Evolutionary conservation across 2,888 invertebrate species (phyloP), one percentile per base, ranked within the genome.

Genomic region (Chironomus riparius): DNA sequence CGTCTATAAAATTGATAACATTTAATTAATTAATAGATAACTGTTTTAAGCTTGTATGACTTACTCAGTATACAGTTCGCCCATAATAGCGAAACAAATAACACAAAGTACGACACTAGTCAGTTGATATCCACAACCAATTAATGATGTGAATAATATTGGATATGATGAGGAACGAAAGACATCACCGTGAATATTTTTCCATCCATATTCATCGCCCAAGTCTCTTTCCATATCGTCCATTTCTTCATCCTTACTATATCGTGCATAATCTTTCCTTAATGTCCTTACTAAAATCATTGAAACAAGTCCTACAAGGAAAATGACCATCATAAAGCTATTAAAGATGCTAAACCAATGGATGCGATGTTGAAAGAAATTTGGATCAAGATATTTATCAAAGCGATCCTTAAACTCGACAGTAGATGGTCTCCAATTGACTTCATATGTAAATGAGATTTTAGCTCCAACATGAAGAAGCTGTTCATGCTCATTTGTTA

Each of bases 281-380:
- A 99, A 86, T 0, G 99, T 99, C 79, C 99, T 88, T 95, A 99
- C 97, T 50, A 99, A 87, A 80, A 99, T 99, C 98, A 99, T 99
- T 48, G 96, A 95, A 5, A 98, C 98, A 77, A 99, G 87, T 10
- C 98, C 98, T 75, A 99, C 98, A 79, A 99, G 87, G 84, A 99
- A 99, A 80, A 99, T 98, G 0, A 99, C 98, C 98, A 99, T 99
- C 98, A 99, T 99, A 82, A 99, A 98, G 82, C 97, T 98, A 83
- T 99, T 99, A 85, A 99, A 99, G 80, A 99, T 99, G 82, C 98
- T 98, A 84, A 99, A 99, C 98, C 98, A 99, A 84, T 99, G 98
- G 80, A 98, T 98, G 89, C 97, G 85, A 82, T 99, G 99, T 82
- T 99, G 98, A 86, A 99, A 99, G 86, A 99, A 99, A 82, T 94